A percentile compares a stretch with the other conserved stretches of the same genome.
Conservation (phyloP, 2,888 invertebrate species). For the Tenthredo distinguenda region DNA sequence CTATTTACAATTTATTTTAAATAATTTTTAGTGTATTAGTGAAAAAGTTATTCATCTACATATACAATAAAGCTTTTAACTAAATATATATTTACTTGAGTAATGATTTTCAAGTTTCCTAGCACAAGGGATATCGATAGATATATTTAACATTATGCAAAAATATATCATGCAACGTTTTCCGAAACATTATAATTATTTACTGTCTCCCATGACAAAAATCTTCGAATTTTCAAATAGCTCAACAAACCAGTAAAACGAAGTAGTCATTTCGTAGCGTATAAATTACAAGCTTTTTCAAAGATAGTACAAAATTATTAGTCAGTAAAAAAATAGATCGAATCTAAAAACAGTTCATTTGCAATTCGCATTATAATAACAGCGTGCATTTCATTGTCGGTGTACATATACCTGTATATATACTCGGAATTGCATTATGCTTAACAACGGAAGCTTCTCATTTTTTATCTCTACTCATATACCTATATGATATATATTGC, state of each 20-base stretch:
- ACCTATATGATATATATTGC: slow-evolving; percentile 62
- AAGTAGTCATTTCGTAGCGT: background rate
- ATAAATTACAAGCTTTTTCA: background rate
- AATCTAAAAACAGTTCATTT: slow-evolving; percentile 9
- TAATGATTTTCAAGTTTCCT: background rate
- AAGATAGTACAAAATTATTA: background rate
- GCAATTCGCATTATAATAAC: background rate
- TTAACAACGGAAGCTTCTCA: background rate
- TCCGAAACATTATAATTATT: background rate
- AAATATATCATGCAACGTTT: slow-evolving; percentile 22
- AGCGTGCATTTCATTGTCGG: background rate
- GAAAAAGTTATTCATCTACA: background rate
- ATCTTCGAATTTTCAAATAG: background rate
- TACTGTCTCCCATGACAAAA: slow-evolving; percentile 9
- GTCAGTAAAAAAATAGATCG: slow-evolving; percentile 15
- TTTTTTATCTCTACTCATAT: background rate
- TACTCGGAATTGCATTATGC: background rate
- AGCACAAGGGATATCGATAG: background rate
- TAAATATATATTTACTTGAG: background rate
- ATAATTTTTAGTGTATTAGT: slow-evolving; percentile 34
- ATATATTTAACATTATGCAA: slow-evolving; percentile 19
- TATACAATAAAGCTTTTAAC: slow-evolving; percentile 17
- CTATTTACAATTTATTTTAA: slow-evolving; percentile 45
- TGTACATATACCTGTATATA: background rate
- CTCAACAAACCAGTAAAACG: background rate